Conservation (phyloP, 64 coral and sea anemone species). For the Orbicella faveolata region DNA sequence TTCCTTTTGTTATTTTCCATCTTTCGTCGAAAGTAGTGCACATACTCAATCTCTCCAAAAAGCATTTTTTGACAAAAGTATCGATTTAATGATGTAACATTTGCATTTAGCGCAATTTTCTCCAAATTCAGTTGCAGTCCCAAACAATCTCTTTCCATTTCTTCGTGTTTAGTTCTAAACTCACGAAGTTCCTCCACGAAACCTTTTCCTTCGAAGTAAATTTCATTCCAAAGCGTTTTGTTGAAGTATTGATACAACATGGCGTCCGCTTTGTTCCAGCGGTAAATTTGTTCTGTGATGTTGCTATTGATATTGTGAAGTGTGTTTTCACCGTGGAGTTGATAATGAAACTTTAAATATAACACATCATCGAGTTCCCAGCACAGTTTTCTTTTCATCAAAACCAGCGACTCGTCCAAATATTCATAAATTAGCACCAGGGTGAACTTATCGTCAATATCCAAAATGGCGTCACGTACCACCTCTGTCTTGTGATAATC, state of each 20-base stretch:
- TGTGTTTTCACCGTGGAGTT: neutral
- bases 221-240: slow-evolving; percentile 76
- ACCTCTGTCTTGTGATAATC: slow-evolving; percentile 82
- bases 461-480: slow-evolving; percentile 69
- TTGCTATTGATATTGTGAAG: neutral
- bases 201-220: slow-evolving; percentile 46
- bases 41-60: slow-evolving; percentile 64
- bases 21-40: slow-evolving; percentile 88
- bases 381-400: slow-evolving; percentile 86
- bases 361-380: slow-evolving; percentile 94
- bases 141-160: slow-evolving; percentile 68
- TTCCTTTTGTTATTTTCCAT: slow-evolving; percentile 35
- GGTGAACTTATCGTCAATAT: slow-evolving; percentile 75
- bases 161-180: slow-evolving; percentile 63
- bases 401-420: slow-evolving; percentile 89
- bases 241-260: slow-evolving; percentile 89
- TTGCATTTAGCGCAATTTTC: slow-evolving; percentile 29
- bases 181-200: slow-evolving; percentile 56
- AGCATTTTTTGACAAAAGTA: slow-evolving; percentile 90
- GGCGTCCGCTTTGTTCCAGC: slow-evolving; percentile 86
- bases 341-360: slow-evolving; percentile 71
- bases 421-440: slow-evolving; percentile 86
- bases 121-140: neutral
- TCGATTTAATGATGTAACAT: slow-evolving; percentile 54
- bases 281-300: slow-evolving; percentile 19